A percentile compares a stretch with the other conserved stretches of the same genome.
Evolutionary conservation across 2,113 vertebrate genomes (phyloP).

Genomic region (Lethenteron camtschaticum): DNA sequence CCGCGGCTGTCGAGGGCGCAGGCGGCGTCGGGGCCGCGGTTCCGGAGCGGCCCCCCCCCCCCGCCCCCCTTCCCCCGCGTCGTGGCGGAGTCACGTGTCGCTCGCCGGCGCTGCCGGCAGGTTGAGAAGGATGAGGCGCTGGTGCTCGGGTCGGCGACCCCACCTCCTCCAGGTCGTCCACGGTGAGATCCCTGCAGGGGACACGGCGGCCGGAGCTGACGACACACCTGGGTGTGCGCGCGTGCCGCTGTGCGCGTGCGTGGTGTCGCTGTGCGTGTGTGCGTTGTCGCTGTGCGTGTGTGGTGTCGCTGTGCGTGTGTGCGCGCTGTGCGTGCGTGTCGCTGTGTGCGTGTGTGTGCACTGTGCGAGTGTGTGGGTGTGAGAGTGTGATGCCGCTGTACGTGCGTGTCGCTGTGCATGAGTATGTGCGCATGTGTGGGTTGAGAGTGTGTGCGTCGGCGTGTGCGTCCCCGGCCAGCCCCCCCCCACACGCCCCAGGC

Average conservation of each 20-base stretch:
- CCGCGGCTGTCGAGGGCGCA: no score
- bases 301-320: neutral
- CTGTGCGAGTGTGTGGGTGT: neutral
- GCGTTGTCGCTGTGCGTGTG: neutral
- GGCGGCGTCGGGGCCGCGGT: no score
- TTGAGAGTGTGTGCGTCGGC: neutral
- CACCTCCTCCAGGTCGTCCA: conserved; percentile 88
- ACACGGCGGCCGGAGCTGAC: neutral
- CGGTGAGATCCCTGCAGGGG: conserved; percentile 56
- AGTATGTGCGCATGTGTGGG: neutral
- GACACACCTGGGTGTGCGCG: no score
- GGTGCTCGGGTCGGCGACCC: conserved; percentile 60
- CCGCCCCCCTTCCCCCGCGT: no score
- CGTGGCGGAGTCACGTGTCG: neutral
- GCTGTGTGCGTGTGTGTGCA: no score
- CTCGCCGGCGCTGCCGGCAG: conserved; percentile 17
- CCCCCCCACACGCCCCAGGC: conserved; percentile 37
- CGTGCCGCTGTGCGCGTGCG: no score
- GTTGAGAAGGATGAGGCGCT: conserved; percentile 53
- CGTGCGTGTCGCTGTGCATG: no score
- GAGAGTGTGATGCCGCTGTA: no score
- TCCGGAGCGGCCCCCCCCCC: no score
- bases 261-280: no score
- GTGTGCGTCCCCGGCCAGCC: neutral
- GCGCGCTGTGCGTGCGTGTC: no score